Conservation (phyloP, 2,113 vertebrate genomes). For the Amphilophus citrinellus region DNA sequence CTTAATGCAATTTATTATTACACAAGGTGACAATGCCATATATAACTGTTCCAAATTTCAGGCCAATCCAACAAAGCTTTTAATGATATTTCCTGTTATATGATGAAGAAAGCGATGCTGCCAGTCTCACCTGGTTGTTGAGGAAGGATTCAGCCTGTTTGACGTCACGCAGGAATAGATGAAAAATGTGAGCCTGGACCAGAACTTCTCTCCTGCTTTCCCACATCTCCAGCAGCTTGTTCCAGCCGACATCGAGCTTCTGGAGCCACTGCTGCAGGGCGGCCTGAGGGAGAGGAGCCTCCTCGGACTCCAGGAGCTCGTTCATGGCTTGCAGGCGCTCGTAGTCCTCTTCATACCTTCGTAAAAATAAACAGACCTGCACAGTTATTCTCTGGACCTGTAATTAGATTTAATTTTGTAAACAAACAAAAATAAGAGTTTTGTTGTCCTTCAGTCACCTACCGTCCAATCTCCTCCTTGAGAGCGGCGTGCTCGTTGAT, state of each 20-base stretch:
- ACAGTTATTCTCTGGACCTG: not conserved
- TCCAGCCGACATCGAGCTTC: slow-evolving; percentile 93
- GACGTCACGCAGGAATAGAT: slow-evolving; percentile 91
- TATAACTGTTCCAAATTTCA: fast-evolving
- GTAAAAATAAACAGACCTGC: not conserved
- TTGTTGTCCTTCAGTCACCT: not conserved
- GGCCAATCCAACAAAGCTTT: not conserved
- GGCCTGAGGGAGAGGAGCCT: slow-evolving; percentile 86
- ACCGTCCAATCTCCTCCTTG: slow-evolving; percentile 94
- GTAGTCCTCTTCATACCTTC: slow-evolving; percentile 90
- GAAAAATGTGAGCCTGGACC: slow-evolving; percentile 92
- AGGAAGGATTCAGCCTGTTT: slow-evolving; percentile 87
- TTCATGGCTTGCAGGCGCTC: slow-evolving; percentile 90
- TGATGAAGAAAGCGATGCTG: not conserved
- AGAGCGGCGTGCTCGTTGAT: slow-evolving; percentile 89
- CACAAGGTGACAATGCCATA: not conserved
- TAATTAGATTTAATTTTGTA: too few species aligned
- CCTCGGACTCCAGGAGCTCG: slow-evolving; percentile 89
- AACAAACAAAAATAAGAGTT: not conserved
- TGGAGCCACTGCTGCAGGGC: slow-evolving; percentile 94
- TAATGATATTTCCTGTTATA: not conserved
- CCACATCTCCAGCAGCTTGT: slow-evolving; percentile 93
- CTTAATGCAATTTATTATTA: fast-evolving
- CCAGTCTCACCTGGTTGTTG: slow-evolving; percentile 87
- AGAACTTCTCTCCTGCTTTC: slow-evolving; percentile 87